These are phyloP conservation scores for Athalia circularis DNA, from an alignment of 2,888 invertebrate genomes.

Conservation along the genomic window DNA sequence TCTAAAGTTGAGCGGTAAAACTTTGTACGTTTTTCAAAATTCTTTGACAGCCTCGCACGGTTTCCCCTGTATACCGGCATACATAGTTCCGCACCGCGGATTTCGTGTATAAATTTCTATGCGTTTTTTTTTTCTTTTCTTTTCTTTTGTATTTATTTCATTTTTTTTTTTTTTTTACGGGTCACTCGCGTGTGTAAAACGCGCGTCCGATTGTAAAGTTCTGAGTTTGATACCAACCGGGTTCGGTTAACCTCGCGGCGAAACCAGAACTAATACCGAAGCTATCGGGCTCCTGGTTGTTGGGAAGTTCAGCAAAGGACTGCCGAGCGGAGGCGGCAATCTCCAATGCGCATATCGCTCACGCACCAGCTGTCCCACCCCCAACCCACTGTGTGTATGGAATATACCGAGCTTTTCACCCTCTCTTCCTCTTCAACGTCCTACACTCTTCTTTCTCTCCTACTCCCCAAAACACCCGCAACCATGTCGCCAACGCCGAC, in stretches of 20 bases:
- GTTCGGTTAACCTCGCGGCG: conserved; percentile 51
- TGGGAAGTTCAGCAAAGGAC: conserved; percentile 69
- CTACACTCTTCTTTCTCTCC: no score
- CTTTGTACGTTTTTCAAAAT: conserved; percentile 5
- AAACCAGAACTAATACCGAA: conserved; percentile 3
- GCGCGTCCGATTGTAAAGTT: no score
- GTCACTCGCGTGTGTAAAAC: no score
- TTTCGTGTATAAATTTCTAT: no score
- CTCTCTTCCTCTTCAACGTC: background rate
- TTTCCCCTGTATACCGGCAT: conserved; percentile 39
- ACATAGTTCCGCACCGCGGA: no score
- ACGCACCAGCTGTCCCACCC: conserved; percentile 65
- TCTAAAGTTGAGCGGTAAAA: no score
- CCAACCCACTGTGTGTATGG: background rate
- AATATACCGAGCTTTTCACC: conserved; percentile 29
- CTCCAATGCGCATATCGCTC: conserved; percentile 68
- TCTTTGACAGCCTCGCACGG: conserved; percentile 16
- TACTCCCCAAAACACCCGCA: no score
- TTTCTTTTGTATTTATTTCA: no score
- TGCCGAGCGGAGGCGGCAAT: conserved; percentile 67
- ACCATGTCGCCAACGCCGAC: no score
- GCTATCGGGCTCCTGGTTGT: conserved; percentile 59
- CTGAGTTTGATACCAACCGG: no score
- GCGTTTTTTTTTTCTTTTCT: no score
- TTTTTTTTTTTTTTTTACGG: no score